Evolutionary conservation across 2,113 vertebrate genomes (phyloP), one percentile per base, ranked within the genome.

Genomic region (Pithys albifrons): DNA sequence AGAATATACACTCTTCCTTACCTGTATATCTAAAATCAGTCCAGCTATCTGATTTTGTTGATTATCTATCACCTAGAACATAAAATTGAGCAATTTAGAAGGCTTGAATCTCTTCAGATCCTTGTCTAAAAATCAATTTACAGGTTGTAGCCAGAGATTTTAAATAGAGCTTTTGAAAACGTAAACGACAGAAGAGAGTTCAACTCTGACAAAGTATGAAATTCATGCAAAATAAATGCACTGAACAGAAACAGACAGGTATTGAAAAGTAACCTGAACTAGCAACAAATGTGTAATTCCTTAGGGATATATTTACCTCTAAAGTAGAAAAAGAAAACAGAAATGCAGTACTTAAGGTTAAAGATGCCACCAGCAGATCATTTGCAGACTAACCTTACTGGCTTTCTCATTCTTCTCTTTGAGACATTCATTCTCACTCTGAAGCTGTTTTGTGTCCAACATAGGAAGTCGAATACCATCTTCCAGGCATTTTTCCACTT

Each of bases 401-500:
- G 98, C 98, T 78, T 98, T 98, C 49, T 98, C 98, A 59, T 98
- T 98, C 96, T 99, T 98, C 89, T 99, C 97, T 94, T 97, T 96
- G 35, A 99, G 98, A 33, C 94, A 91, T 57, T 98, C 96, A 91
- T 99, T 99, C 95, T 99, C 99, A 71, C 81, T 98, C 94, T 99
- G 99, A 75, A 99, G 98, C 66, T 98, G 98, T 91, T 99, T 99
- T 86, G 99, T 97, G 96, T 99, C 99, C 97, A 99, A 88, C 98
- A 99, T 98, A 25, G 99, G 99, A 84, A 99, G 97, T 66, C 99
- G 98, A 43, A 99, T 98, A 12, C 99, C 99, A 74, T 99, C 99
- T 94, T 99, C 99, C 91, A 99, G 96, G 96, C 99, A 99, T 96
- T 98, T 98, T 97, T 99, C 99, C 78, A 99, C 99, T 96, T 99